Evolutionary conservation across 2,888 invertebrate genomes (phyloP).

Genomic region (Pyrochroa serraticornis): DNA sequence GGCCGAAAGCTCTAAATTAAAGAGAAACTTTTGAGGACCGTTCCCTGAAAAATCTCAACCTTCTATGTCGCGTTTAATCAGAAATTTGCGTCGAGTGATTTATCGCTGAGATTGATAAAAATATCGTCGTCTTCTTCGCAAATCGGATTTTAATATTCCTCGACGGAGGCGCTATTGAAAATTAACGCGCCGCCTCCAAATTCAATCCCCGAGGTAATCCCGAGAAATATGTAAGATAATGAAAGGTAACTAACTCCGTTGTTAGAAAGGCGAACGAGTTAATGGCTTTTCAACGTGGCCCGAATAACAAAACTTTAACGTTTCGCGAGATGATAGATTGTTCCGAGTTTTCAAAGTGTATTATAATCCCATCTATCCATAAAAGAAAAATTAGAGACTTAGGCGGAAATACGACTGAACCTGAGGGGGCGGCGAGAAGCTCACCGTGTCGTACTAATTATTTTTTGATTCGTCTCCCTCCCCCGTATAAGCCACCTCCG

Average conservation of each 20-base stretch:
- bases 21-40: too few species aligned
- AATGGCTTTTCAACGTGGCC: conserved; percentile 45
- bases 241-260: conserved; percentile 32
- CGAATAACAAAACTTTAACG: conserved; percentile 43
- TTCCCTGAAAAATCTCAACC: too few species aligned
- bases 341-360: conserved; percentile 45
- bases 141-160: conserved; percentile 1
- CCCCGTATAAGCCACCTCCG: conserved; percentile 23
- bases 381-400: conserved; percentile 35
- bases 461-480: conserved; percentile 38
- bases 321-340: conserved; percentile 46
- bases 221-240: conserved; percentile 36
- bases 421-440: conserved; percentile 32
- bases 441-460: conserved; percentile 36
- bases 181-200: conserved; percentile 21
- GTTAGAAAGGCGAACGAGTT: conserved; percentile 33
- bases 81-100: too few species aligned
- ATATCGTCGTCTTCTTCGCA: neutral
- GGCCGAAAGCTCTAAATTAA: too few species aligned
- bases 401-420: conserved; percentile 5
- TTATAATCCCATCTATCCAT: conserved; percentile 45
- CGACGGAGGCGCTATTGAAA: conserved; percentile 20
- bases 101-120: too few species aligned
- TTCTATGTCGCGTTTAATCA: too few species aligned
- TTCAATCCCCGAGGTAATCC: conserved; percentile 28